Percentiles rank a stretch among this genome's conserved stretches.
These are phyloP conservation scores for Sebastes glaucus DNA, from an alignment of 2,797 vertebrate genomes.

Conservation along the genomic window DNA sequence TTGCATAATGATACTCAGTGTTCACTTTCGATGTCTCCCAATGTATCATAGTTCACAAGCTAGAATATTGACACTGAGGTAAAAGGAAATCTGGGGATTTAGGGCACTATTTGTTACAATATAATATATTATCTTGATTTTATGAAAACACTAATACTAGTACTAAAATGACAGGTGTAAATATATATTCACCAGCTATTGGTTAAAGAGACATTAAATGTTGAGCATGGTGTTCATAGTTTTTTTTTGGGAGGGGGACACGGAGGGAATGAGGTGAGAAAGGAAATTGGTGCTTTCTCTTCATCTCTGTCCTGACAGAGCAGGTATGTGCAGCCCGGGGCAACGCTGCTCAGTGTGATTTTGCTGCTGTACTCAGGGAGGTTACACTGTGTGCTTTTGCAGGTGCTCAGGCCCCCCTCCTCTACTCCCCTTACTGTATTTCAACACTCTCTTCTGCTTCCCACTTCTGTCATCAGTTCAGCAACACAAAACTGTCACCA, in stretches of 20 bases:
- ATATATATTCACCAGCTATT: background rate
- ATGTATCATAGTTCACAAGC: background rate
- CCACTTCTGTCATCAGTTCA: constrained; percentile 12
- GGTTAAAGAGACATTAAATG: background rate
- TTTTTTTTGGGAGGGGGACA: background rate
- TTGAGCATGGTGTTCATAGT: background rate
- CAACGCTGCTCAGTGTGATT: constrained; percentile 35
- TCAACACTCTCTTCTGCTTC: constrained; percentile 13
- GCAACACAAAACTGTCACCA: constrained; percentile 11
- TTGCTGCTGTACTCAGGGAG: background rate
- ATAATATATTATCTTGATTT: background rate
- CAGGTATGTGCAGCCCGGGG: constrained; percentile 21
- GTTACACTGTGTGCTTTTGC: constrained; percentile 8
- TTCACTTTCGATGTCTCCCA: background rate
- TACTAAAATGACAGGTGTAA: background rate
- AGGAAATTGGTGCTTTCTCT: constrained; percentile 5
- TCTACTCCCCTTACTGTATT: background rate
- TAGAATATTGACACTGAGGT: background rate
- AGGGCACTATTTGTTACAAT: background rate
- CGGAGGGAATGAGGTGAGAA: background rate
- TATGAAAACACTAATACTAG: background rate
- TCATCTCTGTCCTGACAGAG: constrained; percentile 29
- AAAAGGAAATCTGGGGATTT: background rate
- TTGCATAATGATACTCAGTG: background rate
- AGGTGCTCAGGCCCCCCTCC: constrained; percentile 17